Evolutionary conservation across 2,888 invertebrate genomes (phyloP), one percentile per base, ranked within the genome.

Genomic region (Mamestra brassicae): DNA sequence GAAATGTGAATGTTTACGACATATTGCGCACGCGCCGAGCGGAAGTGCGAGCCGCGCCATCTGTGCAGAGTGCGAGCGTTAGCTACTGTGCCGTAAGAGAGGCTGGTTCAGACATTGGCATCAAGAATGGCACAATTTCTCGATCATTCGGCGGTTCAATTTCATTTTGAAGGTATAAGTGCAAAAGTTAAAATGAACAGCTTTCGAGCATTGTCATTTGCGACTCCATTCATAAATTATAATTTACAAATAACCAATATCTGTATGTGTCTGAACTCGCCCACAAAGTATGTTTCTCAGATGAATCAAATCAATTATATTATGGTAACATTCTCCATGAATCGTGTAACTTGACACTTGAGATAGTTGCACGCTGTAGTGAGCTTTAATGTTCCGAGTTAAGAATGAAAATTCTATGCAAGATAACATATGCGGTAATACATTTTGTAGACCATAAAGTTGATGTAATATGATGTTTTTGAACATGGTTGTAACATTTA

Each of bases 41-140:
- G 72, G 88, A 55, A 72, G 86, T 79, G 80, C 78, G 63, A 50
- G 62, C 26, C 26, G 26, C 86, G 75, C 82, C 87, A 87, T 87
- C 88, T 90, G 88, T 74, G 82, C 76, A 79, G 73, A 84, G 83
- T 76, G 81, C 50, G 64, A 15, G 8, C 34, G 67, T 58, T 60
- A 64, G 11, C 11, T 5, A 58, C 13, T 15, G 82, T 69, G 81
- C 34, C 11, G 63, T 17, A 8, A 26, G n/a, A 58, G 10, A 6
- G 55, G 58, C 77, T 42, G 54, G 71, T 38, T 75, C 74, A 85
- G 78, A 83, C 76, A 76, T 10, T 34, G 13, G 6, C 34, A 34
- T 26, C 11, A 34, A 57, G 2, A 57, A 57, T 34, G 57, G 11
- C 47, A 47, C 47, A 0, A 2, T 17, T 52, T 58, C 36, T 8